Conservation (phyloP, 2,113 vertebrate genomes). For the Microtus ochrogaster region DNA sequence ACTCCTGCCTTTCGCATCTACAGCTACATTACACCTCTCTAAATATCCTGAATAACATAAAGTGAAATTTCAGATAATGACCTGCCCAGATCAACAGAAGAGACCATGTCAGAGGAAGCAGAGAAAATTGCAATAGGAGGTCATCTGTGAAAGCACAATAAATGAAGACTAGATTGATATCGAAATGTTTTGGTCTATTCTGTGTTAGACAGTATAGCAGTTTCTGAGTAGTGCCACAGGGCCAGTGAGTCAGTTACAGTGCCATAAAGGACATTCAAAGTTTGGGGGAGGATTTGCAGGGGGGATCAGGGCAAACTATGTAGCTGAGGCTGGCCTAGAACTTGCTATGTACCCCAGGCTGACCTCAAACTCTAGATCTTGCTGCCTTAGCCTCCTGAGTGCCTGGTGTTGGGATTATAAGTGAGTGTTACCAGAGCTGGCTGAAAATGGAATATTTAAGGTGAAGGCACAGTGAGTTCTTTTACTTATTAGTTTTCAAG, state of each 20-base stretch:
- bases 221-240: neutral
- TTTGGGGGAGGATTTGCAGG: neutral
- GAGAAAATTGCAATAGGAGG: neutral
- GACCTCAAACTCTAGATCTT: neutral
- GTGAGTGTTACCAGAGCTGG: neutral
- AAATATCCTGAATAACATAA: neutral
- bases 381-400: neutral
- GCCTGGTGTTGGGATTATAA: neutral
- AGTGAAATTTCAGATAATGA: neutral
- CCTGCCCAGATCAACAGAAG: neutral
- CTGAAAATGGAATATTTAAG: neutral
- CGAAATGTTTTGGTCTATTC: neutral
- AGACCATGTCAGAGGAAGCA: neutral
- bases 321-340: neutral
- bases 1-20: neutral
- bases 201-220: neutral
- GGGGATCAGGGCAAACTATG: neutral
- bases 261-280: neutral
- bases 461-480: neutral
- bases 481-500: neutral
- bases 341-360: neutral
- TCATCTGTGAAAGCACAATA: neutral
- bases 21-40: neutral
- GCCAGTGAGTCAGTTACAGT: neutral
- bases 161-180: neutral